Base-by-base conservation (phyloP, 2,888 invertebrate genomes). In the Anthrax anthrax region DNA sequence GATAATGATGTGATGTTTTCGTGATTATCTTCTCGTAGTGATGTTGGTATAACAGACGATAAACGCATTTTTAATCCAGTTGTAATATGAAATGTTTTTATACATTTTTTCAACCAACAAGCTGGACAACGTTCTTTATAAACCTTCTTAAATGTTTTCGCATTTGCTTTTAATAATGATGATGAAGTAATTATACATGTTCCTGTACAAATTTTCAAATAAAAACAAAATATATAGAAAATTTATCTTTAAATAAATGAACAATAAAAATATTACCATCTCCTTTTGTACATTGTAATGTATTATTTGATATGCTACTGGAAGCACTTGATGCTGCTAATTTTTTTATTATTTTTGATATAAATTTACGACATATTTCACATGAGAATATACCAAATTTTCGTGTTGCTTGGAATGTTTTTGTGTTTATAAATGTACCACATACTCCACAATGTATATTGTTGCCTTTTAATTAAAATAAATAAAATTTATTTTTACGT, bases 371-470 rank as follows among this genome's bases (percentile, higher is more conserved):
- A 64, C 91, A 91, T 10, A 84, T 80, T 61, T 86, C 85, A 65
- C 91, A 91, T 54, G 85, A 84, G 59, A 81, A 80, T 50, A 85
- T 82, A 29, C 88, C 88, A 63, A 85, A 87, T 62, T 87, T 88
- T 50, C 84, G 75, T 19, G 85, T 81, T 69, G 86, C 84, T 58
- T 80, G 79, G 12, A 84, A 76, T 62, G 84, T 83, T 59, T 81
- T 78, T 64, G 80, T 81, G 62, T 80, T 81, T 43, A 85, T 74
- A 37, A 81, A 77, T 38, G 84, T 81, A 37, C 82, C 81, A 64
- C 87, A 87, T 34, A 87, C 84, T 46, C 83, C 84, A 65, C 87
- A 87, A 36, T 79, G 77, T 19, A 83, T 78, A 46, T 79, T 77
- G 44, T 77, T 77, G 47, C 42, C 57, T 61, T 39, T 19, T 51